phyloP scores from a whole-genome alignment of 2,113 vertebrate genomes.

The Jaculus jaculus region DNA sequence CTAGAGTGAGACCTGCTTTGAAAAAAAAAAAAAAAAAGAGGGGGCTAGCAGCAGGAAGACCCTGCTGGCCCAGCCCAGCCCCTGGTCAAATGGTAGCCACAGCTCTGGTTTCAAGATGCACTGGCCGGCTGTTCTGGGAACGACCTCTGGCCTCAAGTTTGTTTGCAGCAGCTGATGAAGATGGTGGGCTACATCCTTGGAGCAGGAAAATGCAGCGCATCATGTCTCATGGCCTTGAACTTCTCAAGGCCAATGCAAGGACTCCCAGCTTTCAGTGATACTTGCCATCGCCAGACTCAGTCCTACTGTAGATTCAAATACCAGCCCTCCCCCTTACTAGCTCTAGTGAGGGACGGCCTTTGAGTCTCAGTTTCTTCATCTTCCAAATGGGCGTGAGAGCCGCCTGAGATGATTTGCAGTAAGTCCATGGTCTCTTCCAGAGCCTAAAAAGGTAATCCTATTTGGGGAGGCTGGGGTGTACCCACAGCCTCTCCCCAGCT shows the following conservation, averaged over 20 bases:
- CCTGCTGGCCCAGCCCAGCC: background rate
- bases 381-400: background rate
- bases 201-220: background rate
- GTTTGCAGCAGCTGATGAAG: background rate
- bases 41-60: background rate
- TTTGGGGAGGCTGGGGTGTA: background rate
- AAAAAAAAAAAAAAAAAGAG: no score
- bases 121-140: no score
- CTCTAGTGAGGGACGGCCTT: background rate
- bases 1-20: no score
- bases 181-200: rapidly evolving
- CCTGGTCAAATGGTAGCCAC: background rate
- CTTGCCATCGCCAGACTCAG: background rate
- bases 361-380: background rate
- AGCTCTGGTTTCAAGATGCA: background rate
- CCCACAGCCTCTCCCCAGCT: background rate
- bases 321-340: background rate
- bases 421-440: rapidly evolving
- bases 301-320: background rate
- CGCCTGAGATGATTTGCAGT: background rate
- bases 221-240: rapidly evolving
- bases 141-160: background rate
- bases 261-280: rapidly evolving
- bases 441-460: background rate
- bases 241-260: background rate